Percentiles rank a stretch among this genome's conserved stretches.
These are phyloP conservation scores for Elgaria multicarinata DNA, from an alignment of 2,113 vertebrate species.

Conservation along the genomic window DNA sequence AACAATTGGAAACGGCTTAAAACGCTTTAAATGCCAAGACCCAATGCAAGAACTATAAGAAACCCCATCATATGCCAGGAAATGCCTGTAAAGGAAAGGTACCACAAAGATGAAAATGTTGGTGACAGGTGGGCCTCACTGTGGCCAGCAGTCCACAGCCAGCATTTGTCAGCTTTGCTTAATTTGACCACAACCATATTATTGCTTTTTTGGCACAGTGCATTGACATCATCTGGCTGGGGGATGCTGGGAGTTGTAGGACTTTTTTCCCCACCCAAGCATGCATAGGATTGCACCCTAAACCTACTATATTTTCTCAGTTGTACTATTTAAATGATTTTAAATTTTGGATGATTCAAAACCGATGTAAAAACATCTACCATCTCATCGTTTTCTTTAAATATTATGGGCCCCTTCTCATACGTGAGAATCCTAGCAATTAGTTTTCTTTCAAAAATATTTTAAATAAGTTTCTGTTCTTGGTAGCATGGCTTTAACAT, in stretches of 20 bases:
- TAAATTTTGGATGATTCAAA: accelerated
- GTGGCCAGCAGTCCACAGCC: no score
- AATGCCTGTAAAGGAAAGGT: no score
- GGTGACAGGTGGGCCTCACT: no score
- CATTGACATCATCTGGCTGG: not conserved
- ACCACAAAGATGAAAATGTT: no score
- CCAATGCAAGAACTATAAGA: no score
- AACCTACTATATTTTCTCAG: not conserved
- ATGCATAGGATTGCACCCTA: not conserved
- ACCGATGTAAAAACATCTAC: not conserved
- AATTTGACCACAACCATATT: accelerated
- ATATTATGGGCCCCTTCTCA: not conserved
- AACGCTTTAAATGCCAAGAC: no score
- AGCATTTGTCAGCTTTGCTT: not conserved
- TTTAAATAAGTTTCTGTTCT: not conserved
- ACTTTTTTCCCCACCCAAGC: no score
- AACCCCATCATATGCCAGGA: no score
- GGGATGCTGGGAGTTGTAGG: no score
- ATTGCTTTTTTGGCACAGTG: not conserved
- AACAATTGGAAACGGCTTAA: no score
- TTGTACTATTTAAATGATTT: accelerated
- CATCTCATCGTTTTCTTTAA: not conserved
- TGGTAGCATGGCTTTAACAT: not conserved
- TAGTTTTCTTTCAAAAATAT: not conserved
- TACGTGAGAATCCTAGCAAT: not conserved